Evolutionary conservation across 2,888 invertebrate species (phyloP).

Genomic region (Encarsia formosa): DNA sequence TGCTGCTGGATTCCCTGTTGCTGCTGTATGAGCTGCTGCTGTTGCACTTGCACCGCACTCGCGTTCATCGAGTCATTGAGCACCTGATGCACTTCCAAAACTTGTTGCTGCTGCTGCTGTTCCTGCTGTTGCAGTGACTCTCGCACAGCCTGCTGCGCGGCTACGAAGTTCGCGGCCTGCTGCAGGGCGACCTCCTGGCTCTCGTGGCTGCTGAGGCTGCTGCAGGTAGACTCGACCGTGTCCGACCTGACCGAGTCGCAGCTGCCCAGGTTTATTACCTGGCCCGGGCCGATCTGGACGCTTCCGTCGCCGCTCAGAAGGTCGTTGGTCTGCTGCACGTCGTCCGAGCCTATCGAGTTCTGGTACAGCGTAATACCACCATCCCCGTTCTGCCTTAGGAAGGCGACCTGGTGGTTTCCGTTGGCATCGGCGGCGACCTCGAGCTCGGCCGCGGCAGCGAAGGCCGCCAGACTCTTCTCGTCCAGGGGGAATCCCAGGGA

Average conservation of each 20-base stretch:
- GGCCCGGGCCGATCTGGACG: conserved; percentile 19
- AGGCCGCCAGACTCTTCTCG: conserved; percentile 25
- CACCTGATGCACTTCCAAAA: conserved; percentile 22
- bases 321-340: conserved; percentile 27
- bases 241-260: conserved; percentile 61
- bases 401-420: conserved; percentile 21
- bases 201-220: conserved; percentile 54
- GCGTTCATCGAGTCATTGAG: conserved; percentile 23
- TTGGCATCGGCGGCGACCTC: conserved; percentile 23
- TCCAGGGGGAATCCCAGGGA: conserved; percentile 22
- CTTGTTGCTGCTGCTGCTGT: conserved; percentile 23
- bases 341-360: conserved; percentile 19
- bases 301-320: conserved; percentile 13
- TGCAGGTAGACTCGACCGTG: conserved; percentile 56
- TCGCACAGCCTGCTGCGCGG: conserved; percentile 47
- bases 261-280: conserved; percentile 37
- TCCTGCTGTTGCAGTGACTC: conserved; percentile 23
- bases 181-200: conserved; percentile 41
- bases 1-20: conserved; percentile 32
- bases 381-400: conserved; percentile 23
- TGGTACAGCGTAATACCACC: conserved; percentile 17
- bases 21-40: conserved; percentile 30
- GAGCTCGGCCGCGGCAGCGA: conserved; percentile 20
- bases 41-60: conserved; percentile 36
- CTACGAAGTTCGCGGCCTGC: conserved; percentile 47